These are phyloP conservation scores for Danio kyathit DNA, from an alignment of 2,797 vertebrate genomes.

Conservation along the genomic window DNA sequence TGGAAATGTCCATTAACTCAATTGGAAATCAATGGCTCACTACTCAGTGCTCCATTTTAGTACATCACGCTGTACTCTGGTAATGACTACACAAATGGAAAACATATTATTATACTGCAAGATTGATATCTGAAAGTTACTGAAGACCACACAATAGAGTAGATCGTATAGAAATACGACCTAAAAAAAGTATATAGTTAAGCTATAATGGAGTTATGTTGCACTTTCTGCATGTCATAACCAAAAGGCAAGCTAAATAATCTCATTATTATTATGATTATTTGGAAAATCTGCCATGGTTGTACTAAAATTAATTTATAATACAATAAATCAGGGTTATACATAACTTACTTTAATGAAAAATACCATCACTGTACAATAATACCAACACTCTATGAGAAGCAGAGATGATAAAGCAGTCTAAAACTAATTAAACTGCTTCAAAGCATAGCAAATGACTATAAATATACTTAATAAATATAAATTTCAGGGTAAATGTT, in stretches of 20 bases:
- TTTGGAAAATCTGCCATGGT: too few relatives aligned
- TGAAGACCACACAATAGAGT: neutral
- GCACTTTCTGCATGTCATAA: neutral
- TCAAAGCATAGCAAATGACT: neutral
- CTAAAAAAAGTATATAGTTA: neutral
- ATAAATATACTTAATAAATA: neutral
- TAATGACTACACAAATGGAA: neutral
- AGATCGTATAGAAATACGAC: neutral
- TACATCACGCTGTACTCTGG: neutral
- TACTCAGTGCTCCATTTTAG: constrained; percentile 22
- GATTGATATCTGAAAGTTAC: neutral
- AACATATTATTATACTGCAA: neutral
- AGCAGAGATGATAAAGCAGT: neutral
- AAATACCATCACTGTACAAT: too few relatives aligned
- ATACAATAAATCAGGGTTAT: too few relatives aligned
- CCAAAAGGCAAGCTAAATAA: neutral
- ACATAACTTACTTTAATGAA: too few relatives aligned
- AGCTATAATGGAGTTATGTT: neutral
- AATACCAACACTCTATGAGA: too few relatives aligned
- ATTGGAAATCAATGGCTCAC: constrained; percentile 25
- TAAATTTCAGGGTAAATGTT: neutral
- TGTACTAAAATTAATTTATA: too few relatives aligned
- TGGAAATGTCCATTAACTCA: constrained; percentile 29
- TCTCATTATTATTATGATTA: too few relatives aligned
- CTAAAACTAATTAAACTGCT: neutral